Percentiles rank a stretch among this genome's conserved stretches.
These are phyloP conservation scores for Luscinia megarhynchos DNA, from an alignment of 2,797 vertebrate genomes.

Conservation along the genomic window DNA sequence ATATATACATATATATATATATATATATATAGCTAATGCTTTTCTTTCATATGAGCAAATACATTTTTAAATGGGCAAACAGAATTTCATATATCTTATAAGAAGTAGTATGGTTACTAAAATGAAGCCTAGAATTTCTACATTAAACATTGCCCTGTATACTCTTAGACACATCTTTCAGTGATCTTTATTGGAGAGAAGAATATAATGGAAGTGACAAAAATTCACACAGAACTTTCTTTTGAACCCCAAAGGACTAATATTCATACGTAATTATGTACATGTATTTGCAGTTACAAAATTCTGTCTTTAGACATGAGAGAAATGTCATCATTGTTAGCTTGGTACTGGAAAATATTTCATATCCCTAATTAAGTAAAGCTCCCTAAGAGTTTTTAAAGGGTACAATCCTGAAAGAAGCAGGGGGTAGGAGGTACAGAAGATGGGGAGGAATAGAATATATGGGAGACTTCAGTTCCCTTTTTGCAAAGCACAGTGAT, in stretches of 20 bases:
- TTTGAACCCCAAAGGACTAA: neutral
- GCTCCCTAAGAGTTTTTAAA: neutral
- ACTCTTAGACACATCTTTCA: neutral
- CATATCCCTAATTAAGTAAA: neutral
- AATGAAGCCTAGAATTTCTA: neutral
- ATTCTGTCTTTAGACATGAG: neutral
- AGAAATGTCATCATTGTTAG: neutral
- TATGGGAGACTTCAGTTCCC: neutral
- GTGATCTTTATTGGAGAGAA: neutral
- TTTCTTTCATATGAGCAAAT: neutral
- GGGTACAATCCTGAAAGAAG: neutral
- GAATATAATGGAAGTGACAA: neutral
- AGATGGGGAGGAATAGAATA: neutral
- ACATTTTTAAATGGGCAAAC: neutral
- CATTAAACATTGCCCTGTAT: neutral
- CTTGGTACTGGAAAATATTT: neutral
- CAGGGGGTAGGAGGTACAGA: accelerated
- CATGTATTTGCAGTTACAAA: neutral
- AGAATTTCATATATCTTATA: neutral
- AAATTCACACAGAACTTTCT: neutral
- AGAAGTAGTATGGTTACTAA: neutral
- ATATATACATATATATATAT: neutral
- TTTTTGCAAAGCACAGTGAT: neutral
- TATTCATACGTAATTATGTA: neutral
- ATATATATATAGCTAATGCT: neutral